These are phyloP conservation scores for Chrysolina americana DNA, from an alignment of 2,888 invertebrate species.

Conservation along the genomic window DNA sequence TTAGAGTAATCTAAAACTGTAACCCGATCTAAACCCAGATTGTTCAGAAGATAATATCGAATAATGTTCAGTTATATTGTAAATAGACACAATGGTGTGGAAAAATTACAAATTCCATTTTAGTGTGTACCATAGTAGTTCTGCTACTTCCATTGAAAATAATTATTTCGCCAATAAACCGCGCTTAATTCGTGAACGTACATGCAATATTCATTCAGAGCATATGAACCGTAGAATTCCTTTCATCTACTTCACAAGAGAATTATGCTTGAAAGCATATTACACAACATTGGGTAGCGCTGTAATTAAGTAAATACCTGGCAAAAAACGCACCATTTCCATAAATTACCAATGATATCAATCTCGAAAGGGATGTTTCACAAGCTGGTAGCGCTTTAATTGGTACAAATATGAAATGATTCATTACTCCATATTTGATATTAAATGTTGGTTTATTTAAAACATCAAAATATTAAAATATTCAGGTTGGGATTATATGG, in stretches of 20 bases:
- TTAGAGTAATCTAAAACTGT: too few species aligned
- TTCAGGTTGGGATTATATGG: not conserved
- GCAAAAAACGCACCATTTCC: slow-evolving; percentile 35
- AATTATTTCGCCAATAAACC: not conserved
- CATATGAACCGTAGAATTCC: not conserved
- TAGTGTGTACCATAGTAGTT: not conserved
- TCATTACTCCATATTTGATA: not conserved
- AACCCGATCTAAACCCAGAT: too few species aligned
- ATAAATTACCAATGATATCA: slow-evolving; percentile 33
- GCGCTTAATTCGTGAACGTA: not conserved
- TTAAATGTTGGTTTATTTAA: not conserved
- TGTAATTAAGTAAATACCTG: slow-evolving; percentile 6
- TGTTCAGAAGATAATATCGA: too few species aligned
- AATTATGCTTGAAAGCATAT: slow-evolving; percentile 17
- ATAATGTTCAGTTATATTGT: too few species aligned
- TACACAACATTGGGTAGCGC: slow-evolving; percentile 4
- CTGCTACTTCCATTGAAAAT: not conserved
- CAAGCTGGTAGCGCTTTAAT: slow-evolving; percentile 5
- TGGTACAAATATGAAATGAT: slow-evolving; percentile 8
- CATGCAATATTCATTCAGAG: not conserved
- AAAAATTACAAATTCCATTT: too few species aligned
- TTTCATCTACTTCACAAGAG: slow-evolving; percentile 8
- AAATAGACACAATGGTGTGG: too few species aligned
- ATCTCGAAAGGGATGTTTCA: slow-evolving; percentile 22
- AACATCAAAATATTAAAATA: not conserved